These are phyloP conservation scores for Phyllotreta striolata DNA, from an alignment of 2,888 invertebrate species.

Conservation along the genomic window DNA sequence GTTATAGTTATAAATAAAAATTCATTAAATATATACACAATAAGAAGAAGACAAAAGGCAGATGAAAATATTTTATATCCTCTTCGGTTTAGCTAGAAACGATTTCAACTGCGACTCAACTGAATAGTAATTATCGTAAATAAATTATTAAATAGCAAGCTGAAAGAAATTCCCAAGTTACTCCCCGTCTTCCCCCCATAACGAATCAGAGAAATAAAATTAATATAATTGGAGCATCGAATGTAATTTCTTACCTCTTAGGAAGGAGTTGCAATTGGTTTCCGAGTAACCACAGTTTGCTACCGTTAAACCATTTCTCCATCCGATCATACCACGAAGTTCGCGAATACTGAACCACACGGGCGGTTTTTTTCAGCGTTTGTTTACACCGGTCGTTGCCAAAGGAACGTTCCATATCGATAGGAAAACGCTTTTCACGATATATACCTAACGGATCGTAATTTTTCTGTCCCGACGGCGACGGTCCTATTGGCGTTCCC, in stretches of 20 bases:
- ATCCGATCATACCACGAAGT: conserved; percentile 60
- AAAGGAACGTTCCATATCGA: conserved; percentile 37
- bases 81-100: too few relatives aligned
- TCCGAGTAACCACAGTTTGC: conserved; percentile 90
- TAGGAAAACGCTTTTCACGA: conserved; percentile 29
- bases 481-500: conserved; percentile 1
- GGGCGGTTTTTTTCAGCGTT: conserved; percentile 7
- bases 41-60: too few relatives aligned
- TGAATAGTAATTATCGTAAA: too few relatives aligned
- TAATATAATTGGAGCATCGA: not conserved
- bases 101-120: too few relatives aligned
- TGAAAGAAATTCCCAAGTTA: too few relatives aligned
- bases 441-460: conserved; percentile 9
- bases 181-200: not conserved
- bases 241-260: conserved; percentile 70
- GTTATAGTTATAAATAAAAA: too few relatives aligned
- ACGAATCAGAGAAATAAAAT: not conserved
- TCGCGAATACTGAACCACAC: conserved; percentile 27
- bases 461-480: conserved; percentile 19
- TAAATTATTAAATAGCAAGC: too few relatives aligned
- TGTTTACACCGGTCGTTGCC: conserved; percentile 39
- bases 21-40: too few relatives aligned
- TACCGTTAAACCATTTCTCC: conserved; percentile 94
- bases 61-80: too few relatives aligned
- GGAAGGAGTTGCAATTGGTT: conserved; percentile 86